These are phyloP conservation scores for Rhagoletis zephyria DNA, from an alignment of 1,140 invertebrate species.

Conservation along the genomic window DNA sequence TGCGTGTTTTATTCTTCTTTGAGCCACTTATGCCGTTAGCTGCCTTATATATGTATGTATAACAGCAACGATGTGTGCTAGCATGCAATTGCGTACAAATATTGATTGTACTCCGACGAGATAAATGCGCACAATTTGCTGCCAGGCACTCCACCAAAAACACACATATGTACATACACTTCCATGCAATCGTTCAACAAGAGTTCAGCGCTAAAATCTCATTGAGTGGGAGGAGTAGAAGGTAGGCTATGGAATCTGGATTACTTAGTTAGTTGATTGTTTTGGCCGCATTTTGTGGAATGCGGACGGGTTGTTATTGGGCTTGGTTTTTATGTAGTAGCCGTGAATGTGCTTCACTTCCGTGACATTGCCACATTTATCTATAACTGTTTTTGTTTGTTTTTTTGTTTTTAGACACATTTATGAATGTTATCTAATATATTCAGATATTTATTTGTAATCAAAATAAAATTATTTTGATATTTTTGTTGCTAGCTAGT, in stretches of 20 bases:
- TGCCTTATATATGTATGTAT: too few relatives aligned
- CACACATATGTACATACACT: not conserved
- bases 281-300: not conserved
- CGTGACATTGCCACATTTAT: not conserved
- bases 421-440: too few relatives aligned
- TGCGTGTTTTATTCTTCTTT: not conserved
- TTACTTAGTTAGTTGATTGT: not conserved
- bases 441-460: too few relatives aligned
- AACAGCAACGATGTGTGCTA: not conserved
- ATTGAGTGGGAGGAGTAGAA: not conserved
- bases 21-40: not conserved
- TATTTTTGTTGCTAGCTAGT: too few relatives aligned
- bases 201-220: slow-evolving; percentile 12
- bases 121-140: not conserved
- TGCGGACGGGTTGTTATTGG: not conserved
- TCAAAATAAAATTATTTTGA: too few relatives aligned
- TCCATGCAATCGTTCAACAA: not conserved
- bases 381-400: not conserved
- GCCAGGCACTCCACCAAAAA: not conserved
- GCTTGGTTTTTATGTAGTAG: not conserved
- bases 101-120: not conserved
- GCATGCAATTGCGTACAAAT: not conserved
- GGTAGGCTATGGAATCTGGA: not conserved
- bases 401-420: too few relatives aligned
- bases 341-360: not conserved